These are phyloP conservation scores for Ormyrus nitidulus DNA, from an alignment of 2,888 invertebrate genomes.

Conservation along the genomic window DNA sequence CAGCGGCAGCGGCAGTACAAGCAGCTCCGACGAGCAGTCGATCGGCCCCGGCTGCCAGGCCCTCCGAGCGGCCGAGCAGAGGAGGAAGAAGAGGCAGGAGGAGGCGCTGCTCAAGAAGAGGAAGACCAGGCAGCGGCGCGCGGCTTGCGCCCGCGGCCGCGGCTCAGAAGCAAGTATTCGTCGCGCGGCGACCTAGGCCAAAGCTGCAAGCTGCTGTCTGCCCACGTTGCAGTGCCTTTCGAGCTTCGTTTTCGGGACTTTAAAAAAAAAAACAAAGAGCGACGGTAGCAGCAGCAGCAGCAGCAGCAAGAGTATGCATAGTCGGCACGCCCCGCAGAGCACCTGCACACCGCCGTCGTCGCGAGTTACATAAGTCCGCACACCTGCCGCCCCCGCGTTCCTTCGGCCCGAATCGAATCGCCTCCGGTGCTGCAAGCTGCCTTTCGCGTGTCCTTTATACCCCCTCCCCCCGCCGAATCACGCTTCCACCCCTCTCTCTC, in stretches of 20 bases:
- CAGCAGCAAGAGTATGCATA: no score
- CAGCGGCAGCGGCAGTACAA: background rate
- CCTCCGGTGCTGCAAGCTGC: no score
- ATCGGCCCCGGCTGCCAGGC: background rate
- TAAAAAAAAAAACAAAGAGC: no score
- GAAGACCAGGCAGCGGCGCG: background rate
- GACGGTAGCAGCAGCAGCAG: no score
- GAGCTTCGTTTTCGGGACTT: no score
- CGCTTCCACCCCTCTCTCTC: background rate
- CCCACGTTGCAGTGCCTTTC: background rate
- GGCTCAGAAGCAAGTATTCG: conserved; percentile 47
- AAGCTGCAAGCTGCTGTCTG: background rate
- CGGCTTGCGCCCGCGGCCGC: background rate
- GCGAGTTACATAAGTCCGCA: no score
- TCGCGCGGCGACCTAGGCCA: background rate
- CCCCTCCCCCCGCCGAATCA: background rate
- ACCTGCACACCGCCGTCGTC: no score
- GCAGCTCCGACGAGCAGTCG: background rate
- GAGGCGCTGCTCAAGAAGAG: background rate
- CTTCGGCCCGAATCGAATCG: no score
- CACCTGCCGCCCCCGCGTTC: no score
- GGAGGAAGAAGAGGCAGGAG: background rate
- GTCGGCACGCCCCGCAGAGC: no score
- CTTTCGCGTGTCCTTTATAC: no score
- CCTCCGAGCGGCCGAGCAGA: background rate